phyloP scores from a whole-genome alignment of 2,888 invertebrate species.

The Malthinus seriepunctatus region DNA sequence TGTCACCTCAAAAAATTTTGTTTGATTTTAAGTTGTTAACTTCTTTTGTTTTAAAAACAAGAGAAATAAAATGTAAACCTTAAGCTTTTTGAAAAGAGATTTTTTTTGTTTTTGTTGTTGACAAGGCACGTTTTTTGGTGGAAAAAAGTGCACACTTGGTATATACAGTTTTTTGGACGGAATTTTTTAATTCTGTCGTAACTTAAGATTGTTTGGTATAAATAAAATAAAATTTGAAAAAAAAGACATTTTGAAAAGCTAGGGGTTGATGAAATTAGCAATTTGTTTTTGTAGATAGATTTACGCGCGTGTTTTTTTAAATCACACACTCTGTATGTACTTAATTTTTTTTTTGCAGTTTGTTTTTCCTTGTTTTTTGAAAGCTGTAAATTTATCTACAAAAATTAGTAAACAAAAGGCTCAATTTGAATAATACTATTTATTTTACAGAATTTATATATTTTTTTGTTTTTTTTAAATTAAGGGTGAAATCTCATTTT shows the following conservation, averaged over 20 bases:
- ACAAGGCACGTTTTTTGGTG: too few relatives aligned
- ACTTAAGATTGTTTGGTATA: too few relatives aligned
- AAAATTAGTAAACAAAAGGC: constrained; percentile 24
- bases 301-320: background rate
- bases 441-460: constrained; percentile 12
- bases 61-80: too few relatives aligned
- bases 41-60: too few relatives aligned
- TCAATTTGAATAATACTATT: constrained; percentile 24
- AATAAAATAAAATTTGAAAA: background rate
- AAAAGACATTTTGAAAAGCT: constrained; percentile 11
- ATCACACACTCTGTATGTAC: constrained; percentile 10
- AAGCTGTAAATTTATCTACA: constrained; percentile 11
- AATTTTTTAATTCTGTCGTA: background rate
- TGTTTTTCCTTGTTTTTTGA: background rate
- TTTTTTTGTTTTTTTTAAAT: constrained; percentile 16
- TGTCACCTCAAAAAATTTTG: too few relatives aligned
- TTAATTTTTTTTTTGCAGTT: constrained; percentile 16
- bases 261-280: constrained; percentile 22
- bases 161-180: constrained; percentile 1
- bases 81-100: too few relatives aligned
- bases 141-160: background rate
- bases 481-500: constrained; percentile 20
- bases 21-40: too few relatives aligned
- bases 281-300: constrained; percentile 23
- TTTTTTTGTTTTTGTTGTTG: too few relatives aligned